These are phyloP conservation scores for Hormaphis cornu DNA, from an alignment of 1,140 invertebrate species.

Conservation along the genomic window DNA sequence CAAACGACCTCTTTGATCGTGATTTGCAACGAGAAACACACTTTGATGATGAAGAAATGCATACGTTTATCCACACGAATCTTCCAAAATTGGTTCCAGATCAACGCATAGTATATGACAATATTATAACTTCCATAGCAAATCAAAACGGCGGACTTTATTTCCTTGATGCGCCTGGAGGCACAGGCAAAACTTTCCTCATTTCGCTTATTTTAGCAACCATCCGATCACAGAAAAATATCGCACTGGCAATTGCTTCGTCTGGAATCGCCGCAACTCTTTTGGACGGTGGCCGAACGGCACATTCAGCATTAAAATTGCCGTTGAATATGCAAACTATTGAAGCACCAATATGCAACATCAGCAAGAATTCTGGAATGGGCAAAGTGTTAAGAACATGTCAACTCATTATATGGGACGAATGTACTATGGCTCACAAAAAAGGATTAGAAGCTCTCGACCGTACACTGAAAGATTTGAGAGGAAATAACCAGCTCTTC, in stretches of 20 bases:
- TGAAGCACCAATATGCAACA: slow-evolving; percentile 37
- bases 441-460: slow-evolving; percentile 36
- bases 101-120: background rate
- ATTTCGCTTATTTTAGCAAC: slow-evolving; percentile 42
- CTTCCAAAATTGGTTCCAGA: background rate
- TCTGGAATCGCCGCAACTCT: slow-evolving; percentile 37
- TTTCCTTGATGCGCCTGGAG: slow-evolving; percentile 41
- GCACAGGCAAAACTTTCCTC: slow-evolving; percentile 38
- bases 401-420: background rate
- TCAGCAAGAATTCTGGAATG: slow-evolving; percentile 35
- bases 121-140: slow-evolving; percentile 25
- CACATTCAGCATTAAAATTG: slow-evolving; percentile 42
- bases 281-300: slow-evolving; percentile 40
- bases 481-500: slow-evolving; percentile 22
- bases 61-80: background rate
- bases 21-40: slow-evolving; percentile 42
- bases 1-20: slow-evolving; percentile 44
- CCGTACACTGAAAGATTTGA: slow-evolving; percentile 35
- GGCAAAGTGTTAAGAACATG: background rate
- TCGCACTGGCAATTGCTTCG: slow-evolving; percentile 34
- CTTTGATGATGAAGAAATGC: slow-evolving; percentile 40
- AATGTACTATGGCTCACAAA: slow-evolving; percentile 19
- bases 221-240: slow-evolving; percentile 38
- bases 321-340: slow-evolving; percentile 38
- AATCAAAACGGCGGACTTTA: slow-evolving; percentile 31